phyloP scores from a whole-genome alignment of 2,113 vertebrate species.

The Rhinichthys klamathensis region DNA sequence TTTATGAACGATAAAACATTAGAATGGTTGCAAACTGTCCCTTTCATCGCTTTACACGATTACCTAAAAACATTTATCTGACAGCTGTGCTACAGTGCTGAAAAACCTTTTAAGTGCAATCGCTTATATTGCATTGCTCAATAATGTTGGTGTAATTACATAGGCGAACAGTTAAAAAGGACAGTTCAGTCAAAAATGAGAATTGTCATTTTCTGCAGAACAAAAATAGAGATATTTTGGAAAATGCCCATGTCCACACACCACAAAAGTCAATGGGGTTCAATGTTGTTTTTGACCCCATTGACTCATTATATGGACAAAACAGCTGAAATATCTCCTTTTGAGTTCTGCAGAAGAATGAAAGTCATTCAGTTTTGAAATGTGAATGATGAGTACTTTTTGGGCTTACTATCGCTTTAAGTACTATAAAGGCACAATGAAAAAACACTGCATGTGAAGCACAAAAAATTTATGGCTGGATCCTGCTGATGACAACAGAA shows the following conservation, averaged over 20 bases:
- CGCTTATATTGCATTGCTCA: not conserved
- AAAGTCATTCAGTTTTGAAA: no score
- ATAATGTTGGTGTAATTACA: not conserved
- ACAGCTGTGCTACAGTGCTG: not conserved
- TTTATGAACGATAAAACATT: slow-evolving; percentile 6
- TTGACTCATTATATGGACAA: not conserved
- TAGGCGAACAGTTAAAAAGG: not conserved
- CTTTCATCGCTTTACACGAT: not conserved
- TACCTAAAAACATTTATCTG: not conserved
- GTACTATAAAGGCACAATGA: no score
- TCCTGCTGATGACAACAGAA: not conserved
- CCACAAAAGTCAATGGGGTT: not conserved
- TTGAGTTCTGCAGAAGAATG: not conserved
- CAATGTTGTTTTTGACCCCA: not conserved
- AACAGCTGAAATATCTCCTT: not conserved
- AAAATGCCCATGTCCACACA: not conserved
- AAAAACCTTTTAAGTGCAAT: not conserved
- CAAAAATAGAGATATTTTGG: not conserved
- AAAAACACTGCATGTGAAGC: no score
- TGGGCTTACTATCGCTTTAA: no score
- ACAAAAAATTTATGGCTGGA: not conserved
- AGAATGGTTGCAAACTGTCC: not conserved
- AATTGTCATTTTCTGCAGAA: not conserved
- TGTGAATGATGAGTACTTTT: no score
- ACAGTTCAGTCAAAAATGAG: not conserved